A percentile compares a stretch with the other conserved stretches of the same genome.
Evolutionary conservation across 1,140 invertebrate species (phyloP).

Genomic region (Rhopalosiphum maidis): DNA sequence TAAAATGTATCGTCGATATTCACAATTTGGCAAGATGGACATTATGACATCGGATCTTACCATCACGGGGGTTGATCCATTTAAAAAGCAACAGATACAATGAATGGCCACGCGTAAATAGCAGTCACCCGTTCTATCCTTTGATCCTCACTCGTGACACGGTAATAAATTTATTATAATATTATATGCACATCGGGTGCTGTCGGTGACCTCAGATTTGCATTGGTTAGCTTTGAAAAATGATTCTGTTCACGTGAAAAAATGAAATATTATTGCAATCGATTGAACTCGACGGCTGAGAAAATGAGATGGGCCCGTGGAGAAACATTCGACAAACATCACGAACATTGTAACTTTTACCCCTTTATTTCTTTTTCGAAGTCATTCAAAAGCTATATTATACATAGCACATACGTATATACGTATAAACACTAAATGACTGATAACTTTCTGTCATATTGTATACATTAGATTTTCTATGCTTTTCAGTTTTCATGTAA

Average conservation of each 20-base stretch:
- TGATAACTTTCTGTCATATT: background rate
- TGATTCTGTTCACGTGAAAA: background rate
- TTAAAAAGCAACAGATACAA: constrained; percentile 25
- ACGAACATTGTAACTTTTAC: background rate
- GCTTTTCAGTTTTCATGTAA: background rate
- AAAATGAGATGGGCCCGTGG: background rate
- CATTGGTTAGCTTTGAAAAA: background rate
- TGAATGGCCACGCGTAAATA: background rate
- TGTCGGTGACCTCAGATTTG: background rate
- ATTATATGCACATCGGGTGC: background rate
- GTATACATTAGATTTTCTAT: background rate
- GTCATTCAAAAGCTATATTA: background rate
- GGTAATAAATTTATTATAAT: background rate
- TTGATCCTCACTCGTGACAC: background rate
- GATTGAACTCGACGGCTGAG: background rate
- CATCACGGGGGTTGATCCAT: background rate
- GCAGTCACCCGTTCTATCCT: no score
- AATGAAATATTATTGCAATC: constrained; percentile 21
- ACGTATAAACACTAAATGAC: background rate
- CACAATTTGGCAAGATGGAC: background rate
- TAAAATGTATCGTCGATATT: background rate
- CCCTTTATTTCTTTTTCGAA: background rate
- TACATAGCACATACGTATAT: background rate
- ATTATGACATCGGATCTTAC: background rate
- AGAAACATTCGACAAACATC: background rate